phyloP scores from a whole-genome alignment of 37 sponge, comb jelly and placozoan species.

The Aphrocallistes beatrix region DNA sequence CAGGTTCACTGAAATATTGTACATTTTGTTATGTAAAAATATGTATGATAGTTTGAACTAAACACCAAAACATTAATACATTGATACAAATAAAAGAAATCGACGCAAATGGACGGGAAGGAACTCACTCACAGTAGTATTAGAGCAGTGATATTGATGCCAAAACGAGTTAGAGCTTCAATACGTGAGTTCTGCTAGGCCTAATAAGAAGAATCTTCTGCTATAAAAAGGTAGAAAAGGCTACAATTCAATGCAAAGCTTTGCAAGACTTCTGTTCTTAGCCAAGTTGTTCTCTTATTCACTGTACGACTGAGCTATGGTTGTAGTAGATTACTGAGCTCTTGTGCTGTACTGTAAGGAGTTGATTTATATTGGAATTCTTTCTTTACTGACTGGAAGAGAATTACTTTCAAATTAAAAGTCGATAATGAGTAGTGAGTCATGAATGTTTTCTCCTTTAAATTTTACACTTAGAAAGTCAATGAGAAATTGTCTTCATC shows the following conservation, averaged over 20 bases:
- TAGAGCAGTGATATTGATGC: background rate
- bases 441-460: no score
- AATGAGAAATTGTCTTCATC: no score
- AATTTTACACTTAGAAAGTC: no score
- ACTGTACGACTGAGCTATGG: conserved; percentile 17
- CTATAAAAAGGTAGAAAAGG: background rate
- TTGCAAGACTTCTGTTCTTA: background rate
- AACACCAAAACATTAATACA: background rate
- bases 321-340: background rate
- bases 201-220: background rate
- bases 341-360: no score
- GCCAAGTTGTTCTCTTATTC: background rate
- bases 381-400: no score
- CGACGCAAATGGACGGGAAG: background rate
- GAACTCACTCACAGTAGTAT: background rate
- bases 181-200: background rate
- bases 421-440: no score
- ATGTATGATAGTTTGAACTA: background rate
- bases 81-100: background rate
- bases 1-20: background rate
- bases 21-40: background rate
- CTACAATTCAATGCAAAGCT: background rate
- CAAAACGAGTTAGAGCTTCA: no score
- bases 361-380: no score
- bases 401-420: no score